Conservation (phyloP, 1,140 invertebrate genomes). For the Leptinotarsa undecemlineata region DNA sequence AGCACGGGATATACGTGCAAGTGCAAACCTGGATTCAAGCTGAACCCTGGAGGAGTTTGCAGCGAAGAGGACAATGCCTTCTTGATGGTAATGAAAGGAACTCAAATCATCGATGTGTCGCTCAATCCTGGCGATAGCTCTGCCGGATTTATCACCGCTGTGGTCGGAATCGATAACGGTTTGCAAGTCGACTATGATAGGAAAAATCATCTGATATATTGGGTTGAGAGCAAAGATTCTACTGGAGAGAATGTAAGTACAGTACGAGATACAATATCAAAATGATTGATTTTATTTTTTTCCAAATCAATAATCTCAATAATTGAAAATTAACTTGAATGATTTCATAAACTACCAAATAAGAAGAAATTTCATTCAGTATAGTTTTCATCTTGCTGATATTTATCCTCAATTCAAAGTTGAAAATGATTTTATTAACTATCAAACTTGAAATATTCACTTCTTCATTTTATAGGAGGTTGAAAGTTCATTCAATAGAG, state of each 20-base stretch:
- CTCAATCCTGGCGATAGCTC: conserved; percentile 74
- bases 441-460: neutral
- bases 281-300: too few relatives aligned
- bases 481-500: too few relatives aligned
- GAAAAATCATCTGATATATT: conserved; percentile 79
- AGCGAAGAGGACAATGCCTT: conserved; percentile 85
- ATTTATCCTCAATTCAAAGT: too few relatives aligned
- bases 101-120: conserved; percentile 84
- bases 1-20: conserved; percentile 80
- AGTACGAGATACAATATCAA: too few relatives aligned
- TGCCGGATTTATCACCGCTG: conserved; percentile 80
- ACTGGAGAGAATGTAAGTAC: conserved; percentile 69
- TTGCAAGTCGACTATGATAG: conserved; percentile 91
- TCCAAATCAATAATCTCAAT: too few relatives aligned
- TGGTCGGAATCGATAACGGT: conserved; percentile 89
- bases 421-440: neutral
- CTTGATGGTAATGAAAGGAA: conserved; percentile 87
- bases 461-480: too few relatives aligned
- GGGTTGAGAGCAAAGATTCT: conserved; percentile 76
- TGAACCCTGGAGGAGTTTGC: conserved; percentile 72
- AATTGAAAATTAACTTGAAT: too few relatives aligned
- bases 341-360: too few relatives aligned
- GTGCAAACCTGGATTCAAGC: conserved; percentile 86
- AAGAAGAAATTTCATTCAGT: too few relatives aligned
- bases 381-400: too few relatives aligned